Conservation (phyloP, 2,888 invertebrate genomes). For the Drosophila cyrtoloma region DNA sequence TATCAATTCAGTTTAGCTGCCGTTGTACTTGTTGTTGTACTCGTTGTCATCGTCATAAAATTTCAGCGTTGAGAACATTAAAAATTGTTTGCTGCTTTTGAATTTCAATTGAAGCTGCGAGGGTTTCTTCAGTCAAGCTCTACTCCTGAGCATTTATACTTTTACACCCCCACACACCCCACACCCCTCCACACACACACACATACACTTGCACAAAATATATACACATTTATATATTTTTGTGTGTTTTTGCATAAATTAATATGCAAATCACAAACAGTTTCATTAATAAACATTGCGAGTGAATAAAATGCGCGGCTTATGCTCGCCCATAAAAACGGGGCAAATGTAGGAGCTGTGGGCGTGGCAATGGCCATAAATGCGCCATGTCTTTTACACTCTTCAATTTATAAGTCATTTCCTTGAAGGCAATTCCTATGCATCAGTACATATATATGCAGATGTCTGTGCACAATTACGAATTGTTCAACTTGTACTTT, state of each 20-base stretch:
- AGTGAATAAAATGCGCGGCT: slow-evolving; percentile 74
- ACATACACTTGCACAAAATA: slow-evolving; percentile 29
- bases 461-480: slow-evolving; percentile 54
- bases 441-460: slow-evolving; percentile 42
- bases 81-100: slow-evolving; percentile 76
- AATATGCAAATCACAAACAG: slow-evolving; percentile 83
- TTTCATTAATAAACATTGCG: slow-evolving; percentile 83
- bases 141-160: slow-evolving; percentile 18
- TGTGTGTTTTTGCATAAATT: slow-evolving; percentile 80
- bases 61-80: slow-evolving; percentile 69
- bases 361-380: slow-evolving; percentile 44
- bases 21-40: slow-evolving; percentile 18
- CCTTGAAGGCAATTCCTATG: slow-evolving; percentile 66
- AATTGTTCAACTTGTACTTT: slow-evolving; percentile 1
- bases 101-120: slow-evolving; percentile 70
- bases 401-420: slow-evolving; percentile 60
- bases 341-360: slow-evolving; percentile 3
- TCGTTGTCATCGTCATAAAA: slow-evolving; percentile 72
- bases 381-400: slow-evolving; percentile 36
- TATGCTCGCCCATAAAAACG: slow-evolving; percentile 71
- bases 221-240: slow-evolving; percentile 47
- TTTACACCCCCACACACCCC: neutral
- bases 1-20: slow-evolving; percentile 79
- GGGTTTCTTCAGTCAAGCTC: slow-evolving; percentile 20
- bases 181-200: neutral